These are phyloP conservation scores for Nettapus auritus DNA, from an alignment of 2,113 vertebrate species.

Conservation along the genomic window DNA sequence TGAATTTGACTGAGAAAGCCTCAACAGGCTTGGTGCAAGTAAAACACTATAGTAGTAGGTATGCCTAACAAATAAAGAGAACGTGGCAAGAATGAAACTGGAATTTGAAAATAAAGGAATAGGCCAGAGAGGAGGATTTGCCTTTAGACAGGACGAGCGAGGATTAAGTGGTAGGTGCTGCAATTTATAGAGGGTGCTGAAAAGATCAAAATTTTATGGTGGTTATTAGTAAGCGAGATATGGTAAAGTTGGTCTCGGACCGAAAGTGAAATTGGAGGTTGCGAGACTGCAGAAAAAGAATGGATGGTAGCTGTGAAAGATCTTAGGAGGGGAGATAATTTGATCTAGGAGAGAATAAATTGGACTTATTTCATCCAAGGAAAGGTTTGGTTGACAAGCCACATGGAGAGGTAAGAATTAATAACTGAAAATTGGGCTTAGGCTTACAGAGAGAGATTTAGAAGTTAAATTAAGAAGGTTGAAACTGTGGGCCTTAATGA, in stretches of 20 bases:
- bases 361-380: not conserved
- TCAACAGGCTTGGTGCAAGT: not conserved
- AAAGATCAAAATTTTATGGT: not conserved
- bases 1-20: not conserved
- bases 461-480: conserved; percentile 20
- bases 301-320: not conserved
- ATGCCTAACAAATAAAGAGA: not conserved
- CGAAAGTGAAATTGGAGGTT: not conserved
- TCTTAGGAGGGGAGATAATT: conserved; percentile 15
- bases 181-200: not conserved
- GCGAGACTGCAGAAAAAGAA: not conserved
- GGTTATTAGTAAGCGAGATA: not conserved
- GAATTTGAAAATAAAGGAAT: not conserved
- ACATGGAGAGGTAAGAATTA: not conserved
- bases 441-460: not conserved
- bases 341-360: conserved; percentile 33
- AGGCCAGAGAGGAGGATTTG: not conserved
- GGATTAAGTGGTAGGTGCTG: not conserved
- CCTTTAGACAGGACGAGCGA: not conserved
- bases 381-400: not conserved
- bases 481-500: not conserved
- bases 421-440: not conserved
- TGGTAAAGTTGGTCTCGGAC: not conserved
- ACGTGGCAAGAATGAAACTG: not conserved
- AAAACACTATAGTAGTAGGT: accelerated